A percentile compares a stretch with the other conserved stretches of the same genome.
Conservation (phyloP, 2,797 vertebrate genomes). For the Chelon auratus region DNA sequence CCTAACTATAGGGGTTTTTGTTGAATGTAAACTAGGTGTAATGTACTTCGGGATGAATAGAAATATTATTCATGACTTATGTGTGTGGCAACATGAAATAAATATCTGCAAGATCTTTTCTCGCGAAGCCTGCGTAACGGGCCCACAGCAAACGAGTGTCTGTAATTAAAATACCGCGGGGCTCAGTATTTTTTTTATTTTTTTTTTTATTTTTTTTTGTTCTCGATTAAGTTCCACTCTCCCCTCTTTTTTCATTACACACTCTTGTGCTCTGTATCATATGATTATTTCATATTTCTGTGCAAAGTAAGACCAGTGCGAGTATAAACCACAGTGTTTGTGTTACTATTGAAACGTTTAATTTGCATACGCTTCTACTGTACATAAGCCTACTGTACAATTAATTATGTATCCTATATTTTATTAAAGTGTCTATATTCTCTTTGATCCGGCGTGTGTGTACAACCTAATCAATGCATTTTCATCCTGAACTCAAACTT, state of each 20-base stretch:
- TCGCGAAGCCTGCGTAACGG: constrained; percentile 41
- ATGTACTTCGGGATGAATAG: constrained; percentile 67
- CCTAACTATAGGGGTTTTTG: constrained; percentile 56
- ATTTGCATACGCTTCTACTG: constrained; percentile 78
- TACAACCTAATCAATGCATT: constrained; percentile 70
- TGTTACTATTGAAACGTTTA: constrained; percentile 75
- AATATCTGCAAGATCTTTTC: constrained; percentile 59
- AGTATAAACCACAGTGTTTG: constrained; percentile 68
- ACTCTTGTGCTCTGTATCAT: constrained; percentile 51
- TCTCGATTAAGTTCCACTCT: constrained; percentile 39
- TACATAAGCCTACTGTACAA: constrained; percentile 81
- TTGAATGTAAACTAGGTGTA: constrained; percentile 78
- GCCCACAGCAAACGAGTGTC: constrained; percentile 53
- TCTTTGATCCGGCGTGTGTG: constrained; percentile 82
- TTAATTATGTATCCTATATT: constrained; percentile 85
- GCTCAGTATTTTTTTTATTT: constrained; percentile 36
- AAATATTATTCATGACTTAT: constrained; percentile 73
- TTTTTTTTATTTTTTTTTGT: background rate
- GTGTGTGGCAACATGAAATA: constrained; percentile 65
- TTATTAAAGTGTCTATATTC: constrained; percentile 87
- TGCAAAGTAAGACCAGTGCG: constrained; percentile 68
- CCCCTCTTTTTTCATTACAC: constrained; percentile 38
- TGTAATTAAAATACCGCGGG: constrained; percentile 62
- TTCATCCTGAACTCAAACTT: constrained; percentile 32
- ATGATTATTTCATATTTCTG: constrained; percentile 70